Base-by-base conservation (phyloP, 2,113 vertebrate species). In the Bujurquina vittata region DNA sequence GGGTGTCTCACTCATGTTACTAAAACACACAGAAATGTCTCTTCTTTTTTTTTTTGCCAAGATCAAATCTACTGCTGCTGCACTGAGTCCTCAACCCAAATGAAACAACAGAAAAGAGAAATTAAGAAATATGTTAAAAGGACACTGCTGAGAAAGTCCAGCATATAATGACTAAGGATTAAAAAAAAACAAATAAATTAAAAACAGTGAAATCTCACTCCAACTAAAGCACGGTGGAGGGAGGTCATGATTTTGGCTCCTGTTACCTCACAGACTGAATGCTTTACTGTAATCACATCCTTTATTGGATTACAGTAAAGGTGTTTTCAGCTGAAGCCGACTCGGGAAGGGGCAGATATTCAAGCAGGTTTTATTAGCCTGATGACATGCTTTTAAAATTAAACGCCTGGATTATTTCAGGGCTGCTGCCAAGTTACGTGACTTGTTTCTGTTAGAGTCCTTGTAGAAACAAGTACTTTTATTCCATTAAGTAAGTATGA, bases 91-190 rank as follows among this genome's bases (percentile, higher is more conserved):
- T 31, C 4, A 31, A 46, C 10, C 10, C 10, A 15, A 15, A 12
- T 4, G 14, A 46, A 15, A 52, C 5, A 52, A 17, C 7, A 1
- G 26, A 11, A n/a, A 26, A 62, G 10, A 49, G 40, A 37, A 67
- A 46, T 67, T 67, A 46, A 26, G 22, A 46, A 7, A 46, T 18
- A 4, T 46, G 43, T 23, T 49, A 67, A 67, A 8, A 67, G 40
- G 40, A 43, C 40, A 43, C 37, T 3, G 37, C 3, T 37, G 9
- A 37, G 35, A 37, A 9, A 37, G 9, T 7, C 35, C 31, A 35
- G 40, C 9, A 65, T 12, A 43, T 43, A 22, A 1, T 23, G n/a
- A 18, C 17, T 46, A 26, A 15, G 0, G 9, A 26, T 0, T 23
- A 46, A 9, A 46, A 43, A 22, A n/a, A 18, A 3, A 40, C 3